phyloP scores from a whole-genome alignment of 1,140 invertebrate species.

The Cotesia typhae region DNA sequence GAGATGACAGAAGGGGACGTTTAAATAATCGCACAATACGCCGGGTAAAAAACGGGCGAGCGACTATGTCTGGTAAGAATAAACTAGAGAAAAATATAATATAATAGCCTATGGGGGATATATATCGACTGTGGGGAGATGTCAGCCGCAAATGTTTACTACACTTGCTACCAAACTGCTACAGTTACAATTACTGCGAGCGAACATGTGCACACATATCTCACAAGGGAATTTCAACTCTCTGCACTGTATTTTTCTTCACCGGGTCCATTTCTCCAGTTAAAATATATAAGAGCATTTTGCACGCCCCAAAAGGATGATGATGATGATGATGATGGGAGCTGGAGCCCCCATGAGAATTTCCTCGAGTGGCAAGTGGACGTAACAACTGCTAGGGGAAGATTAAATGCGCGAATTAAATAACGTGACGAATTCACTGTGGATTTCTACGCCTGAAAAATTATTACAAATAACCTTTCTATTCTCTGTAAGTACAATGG shows the following conservation, averaged over 20 bases:
- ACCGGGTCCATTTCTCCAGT: too few species aligned
- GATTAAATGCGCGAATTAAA: too few species aligned
- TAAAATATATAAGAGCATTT: too few species aligned
- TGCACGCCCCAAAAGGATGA: too few species aligned
- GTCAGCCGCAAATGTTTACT: conserved; percentile 33
- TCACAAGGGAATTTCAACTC: conserved; percentile 58
- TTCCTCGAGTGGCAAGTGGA: too few species aligned
- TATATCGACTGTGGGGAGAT: conserved; percentile 25
- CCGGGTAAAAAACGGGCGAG: not conserved
- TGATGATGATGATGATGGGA: too few species aligned
- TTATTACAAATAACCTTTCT: too few species aligned
- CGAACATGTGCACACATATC: conserved; percentile 51
- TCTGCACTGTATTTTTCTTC: not conserved
- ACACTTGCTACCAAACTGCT: conserved; percentile 39
- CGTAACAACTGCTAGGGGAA: too few species aligned
- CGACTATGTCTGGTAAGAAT: not conserved
- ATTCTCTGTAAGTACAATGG: too few species aligned
- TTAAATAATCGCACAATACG: not conserved
- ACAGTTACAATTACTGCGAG: conserved; percentile 39
- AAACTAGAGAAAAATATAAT: not conserved
- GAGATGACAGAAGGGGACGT: conserved; percentile 17
- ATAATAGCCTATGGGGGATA: not conserved
- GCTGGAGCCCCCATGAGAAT: too few species aligned
- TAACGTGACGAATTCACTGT: too few species aligned
- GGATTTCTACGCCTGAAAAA: too few species aligned